phyloP scores from a whole-genome alignment of 1,140 invertebrate species.

The Sarcophaga peregrina region DNA sequence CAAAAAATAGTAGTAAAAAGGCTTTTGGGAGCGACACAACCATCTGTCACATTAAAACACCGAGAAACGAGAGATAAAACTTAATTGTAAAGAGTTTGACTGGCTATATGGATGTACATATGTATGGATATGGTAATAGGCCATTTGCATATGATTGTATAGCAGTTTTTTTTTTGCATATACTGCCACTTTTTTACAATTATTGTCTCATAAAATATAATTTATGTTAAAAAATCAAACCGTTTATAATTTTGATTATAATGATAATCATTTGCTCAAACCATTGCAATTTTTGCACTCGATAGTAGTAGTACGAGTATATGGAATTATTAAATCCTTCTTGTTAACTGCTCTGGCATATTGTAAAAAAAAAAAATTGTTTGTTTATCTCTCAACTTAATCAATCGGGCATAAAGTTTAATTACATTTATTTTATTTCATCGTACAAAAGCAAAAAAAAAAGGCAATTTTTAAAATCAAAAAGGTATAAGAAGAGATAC shows the following conservation, averaged over 20 bases:
- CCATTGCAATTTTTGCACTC: not conserved
- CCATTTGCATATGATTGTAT: not conserved
- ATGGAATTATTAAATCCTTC: constrained; percentile 8
- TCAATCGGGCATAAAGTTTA: constrained; percentile 2
- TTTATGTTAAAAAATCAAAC: constrained; percentile 27
- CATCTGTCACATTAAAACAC: constrained; percentile 32
- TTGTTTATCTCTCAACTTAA: not conserved
- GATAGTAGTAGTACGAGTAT: no score
- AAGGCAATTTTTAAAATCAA: no score
- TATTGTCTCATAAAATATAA: constrained; percentile 39
- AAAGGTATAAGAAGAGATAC: no score
- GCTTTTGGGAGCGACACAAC: not conserved
- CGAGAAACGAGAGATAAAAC: not conserved
- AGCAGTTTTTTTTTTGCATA: no score
- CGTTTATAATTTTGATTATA: constrained; percentile 35
- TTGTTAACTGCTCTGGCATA: not conserved
- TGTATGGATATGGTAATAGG: not conserved
- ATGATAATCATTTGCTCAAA: constrained; percentile 19
- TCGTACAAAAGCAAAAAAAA: no score
- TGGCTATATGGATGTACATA: not conserved
- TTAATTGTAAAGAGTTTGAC: not conserved
- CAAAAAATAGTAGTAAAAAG: not conserved
- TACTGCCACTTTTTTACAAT: not conserved
- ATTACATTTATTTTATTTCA: not conserved
- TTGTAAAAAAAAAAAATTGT: not conserved